Evolutionary conservation across 2,888 invertebrate genomes (phyloP).

Genomic region (Lochmaea crataegi): DNA sequence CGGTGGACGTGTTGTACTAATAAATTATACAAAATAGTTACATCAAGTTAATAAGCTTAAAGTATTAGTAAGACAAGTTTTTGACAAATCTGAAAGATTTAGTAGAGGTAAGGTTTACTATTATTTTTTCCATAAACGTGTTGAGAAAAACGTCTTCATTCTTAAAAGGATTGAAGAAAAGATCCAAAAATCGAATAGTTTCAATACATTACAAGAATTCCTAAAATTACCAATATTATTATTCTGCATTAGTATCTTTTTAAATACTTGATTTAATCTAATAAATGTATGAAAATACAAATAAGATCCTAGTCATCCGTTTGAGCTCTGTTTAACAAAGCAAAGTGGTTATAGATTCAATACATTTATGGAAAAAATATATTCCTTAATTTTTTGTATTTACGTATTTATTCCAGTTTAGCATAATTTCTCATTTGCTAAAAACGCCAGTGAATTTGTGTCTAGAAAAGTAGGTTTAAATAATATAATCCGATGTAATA

Average conservation of each 20-base stretch:
- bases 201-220: neutral
- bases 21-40: neutral
- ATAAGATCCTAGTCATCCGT: neutral
- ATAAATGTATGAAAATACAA: neutral
- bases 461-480: conserved; percentile 63
- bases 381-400: neutral
- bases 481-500: conserved; percentile 62
- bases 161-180: neutral
- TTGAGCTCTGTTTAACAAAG: neutral
- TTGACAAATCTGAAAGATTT: neutral
- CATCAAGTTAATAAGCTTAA: neutral
- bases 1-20: neutral
- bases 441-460: conserved; percentile 60
- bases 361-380: conserved; percentile 1
- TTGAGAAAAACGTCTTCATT: neutral
- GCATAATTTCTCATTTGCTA: conserved; percentile 42
- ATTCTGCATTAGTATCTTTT: no score
- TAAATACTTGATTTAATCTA: neutral
- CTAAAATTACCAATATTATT: no score
- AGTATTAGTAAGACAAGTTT: neutral
- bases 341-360: neutral
- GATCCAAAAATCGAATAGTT: neutral
- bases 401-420: conserved; percentile 25
- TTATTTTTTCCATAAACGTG: neutral
- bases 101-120: neutral